These are phyloP conservation scores for Wasmannia auropunctata DNA, from an alignment of 1,140 invertebrate species.

Conservation along the genomic window DNA sequence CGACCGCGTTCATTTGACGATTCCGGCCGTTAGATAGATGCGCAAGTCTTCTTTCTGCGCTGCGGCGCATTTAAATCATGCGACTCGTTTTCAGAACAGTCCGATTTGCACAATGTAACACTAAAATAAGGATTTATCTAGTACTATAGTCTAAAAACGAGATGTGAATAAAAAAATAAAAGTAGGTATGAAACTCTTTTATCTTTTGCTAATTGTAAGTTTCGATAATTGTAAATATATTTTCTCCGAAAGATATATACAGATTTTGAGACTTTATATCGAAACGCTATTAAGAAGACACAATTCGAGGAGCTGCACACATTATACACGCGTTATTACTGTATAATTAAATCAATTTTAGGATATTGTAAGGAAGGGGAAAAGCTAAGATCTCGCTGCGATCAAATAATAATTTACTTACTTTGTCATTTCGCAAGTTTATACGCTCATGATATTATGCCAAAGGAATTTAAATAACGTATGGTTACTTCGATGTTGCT, in stretches of 20 bases:
- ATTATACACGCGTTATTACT: neutral
- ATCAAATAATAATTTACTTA: conserved; percentile 28
- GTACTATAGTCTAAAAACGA: neutral
- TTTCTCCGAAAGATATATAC: neutral
- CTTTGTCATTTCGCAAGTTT: neutral
- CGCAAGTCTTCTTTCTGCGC: neutral
- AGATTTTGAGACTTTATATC: neutral
- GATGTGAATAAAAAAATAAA: neutral
- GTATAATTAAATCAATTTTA: neutral
- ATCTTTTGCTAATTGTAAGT: neutral
- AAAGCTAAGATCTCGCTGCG: neutral
- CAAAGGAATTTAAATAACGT: conserved; percentile 30
- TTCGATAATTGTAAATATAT: neutral
- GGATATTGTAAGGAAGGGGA: neutral
- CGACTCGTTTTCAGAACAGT: neutral
- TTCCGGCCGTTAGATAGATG: conserved; percentile 6
- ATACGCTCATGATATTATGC: neutral
- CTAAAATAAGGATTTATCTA: neutral
- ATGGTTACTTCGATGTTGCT: conserved; percentile 16
- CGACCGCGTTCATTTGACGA: conserved; percentile 9
- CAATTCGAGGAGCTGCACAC: neutral
- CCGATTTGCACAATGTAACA: neutral
- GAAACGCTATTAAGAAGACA: neutral
- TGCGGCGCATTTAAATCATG: neutral
- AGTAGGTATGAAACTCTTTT: neutral